These are phyloP conservation scores for Microplitis deprimator DNA, from an alignment of 2,888 invertebrate species.

Conservation along the genomic window DNA sequence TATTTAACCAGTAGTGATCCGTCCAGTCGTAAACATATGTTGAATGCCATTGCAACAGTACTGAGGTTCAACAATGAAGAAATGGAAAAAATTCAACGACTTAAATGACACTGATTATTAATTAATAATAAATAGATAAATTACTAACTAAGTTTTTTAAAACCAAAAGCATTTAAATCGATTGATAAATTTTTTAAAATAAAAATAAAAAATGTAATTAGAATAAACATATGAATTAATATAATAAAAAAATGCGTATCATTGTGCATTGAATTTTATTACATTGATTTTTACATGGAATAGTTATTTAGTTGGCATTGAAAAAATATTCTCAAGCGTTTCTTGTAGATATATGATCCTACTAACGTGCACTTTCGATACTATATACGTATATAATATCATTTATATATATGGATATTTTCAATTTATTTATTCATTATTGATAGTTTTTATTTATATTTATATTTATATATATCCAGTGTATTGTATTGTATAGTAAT, in stretches of 20 bases:
- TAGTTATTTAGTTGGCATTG: conserved; percentile 53
- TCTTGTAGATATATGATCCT: conserved; percentile 48
- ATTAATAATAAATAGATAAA: not conserved
- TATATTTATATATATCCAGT: conserved; percentile 32
- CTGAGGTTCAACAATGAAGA: conserved; percentile 85
- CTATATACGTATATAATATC: conserved; percentile 26
- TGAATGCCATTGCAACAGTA: conserved; percentile 91
- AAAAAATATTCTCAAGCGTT: conserved; percentile 57
- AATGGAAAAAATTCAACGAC: conserved; percentile 72
- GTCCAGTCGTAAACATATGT: conserved; percentile 83
- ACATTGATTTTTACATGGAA: conserved; percentile 52
- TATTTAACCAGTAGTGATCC: conserved; percentile 82
- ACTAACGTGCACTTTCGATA: conserved; percentile 49
- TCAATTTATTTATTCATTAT: not conserved
- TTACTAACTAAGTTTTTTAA: not conserved
- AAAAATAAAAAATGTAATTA: not conserved
- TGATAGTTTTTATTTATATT: conserved; percentile 16
- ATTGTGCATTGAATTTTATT: conserved; percentile 55
- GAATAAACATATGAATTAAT: not conserved
- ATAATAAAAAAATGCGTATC: conserved; percentile 15
- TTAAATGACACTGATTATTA: conserved; percentile 48
- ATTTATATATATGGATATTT: conserved; percentile 24
- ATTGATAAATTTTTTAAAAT: not conserved
- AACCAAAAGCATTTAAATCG: not conserved
- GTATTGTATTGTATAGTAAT: conserved; percentile 38